Percentiles rank a stretch among this genome's conserved stretches.
Conservation (phyloP, 2,113 vertebrate species). For the Chionis minor region DNA sequence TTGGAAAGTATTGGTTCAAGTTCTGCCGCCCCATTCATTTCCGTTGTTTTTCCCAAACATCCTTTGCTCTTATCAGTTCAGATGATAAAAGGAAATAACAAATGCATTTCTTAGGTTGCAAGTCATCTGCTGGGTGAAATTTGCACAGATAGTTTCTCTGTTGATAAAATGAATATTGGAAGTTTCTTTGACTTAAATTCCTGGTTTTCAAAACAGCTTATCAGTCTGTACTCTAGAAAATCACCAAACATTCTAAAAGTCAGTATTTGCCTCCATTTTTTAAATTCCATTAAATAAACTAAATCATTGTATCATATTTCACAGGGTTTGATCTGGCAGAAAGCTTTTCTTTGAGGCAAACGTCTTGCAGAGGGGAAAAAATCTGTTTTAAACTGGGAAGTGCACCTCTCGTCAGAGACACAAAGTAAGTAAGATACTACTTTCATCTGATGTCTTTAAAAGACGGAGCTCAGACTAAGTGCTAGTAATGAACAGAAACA, state of each 20-base stretch:
- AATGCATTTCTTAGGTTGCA: background rate
- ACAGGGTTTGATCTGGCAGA: conserved; percentile 92
- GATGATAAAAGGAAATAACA: background rate
- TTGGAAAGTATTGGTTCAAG: background rate
- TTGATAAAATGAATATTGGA: background rate
- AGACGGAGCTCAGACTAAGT: background rate
- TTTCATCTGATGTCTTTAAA: background rate
- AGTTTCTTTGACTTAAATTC: background rate
- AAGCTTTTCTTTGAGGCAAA: conserved; percentile 86
- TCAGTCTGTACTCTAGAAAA: background rate
- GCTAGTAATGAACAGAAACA: background rate
- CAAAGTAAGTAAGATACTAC: conserved; percentile 70
- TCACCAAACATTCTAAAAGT: background rate
- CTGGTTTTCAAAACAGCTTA: background rate
- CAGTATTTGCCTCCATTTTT: background rate
- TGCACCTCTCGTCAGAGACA: conserved; percentile 82
- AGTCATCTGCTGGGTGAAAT: background rate
- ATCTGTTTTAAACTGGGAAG: conserved; percentile 88
- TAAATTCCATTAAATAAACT: background rate
- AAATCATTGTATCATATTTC: conserved; percentile 1
- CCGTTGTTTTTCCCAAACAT: background rate
- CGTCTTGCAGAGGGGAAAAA: conserved; percentile 81
- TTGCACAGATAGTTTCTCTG: background rate
- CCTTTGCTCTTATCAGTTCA: background rate
- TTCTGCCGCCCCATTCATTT: background rate